Evolutionary conservation across 2,797 vertebrate species (phyloP), one percentile per base, ranked within the genome.

Genomic region (Cygnus olor): DNA sequence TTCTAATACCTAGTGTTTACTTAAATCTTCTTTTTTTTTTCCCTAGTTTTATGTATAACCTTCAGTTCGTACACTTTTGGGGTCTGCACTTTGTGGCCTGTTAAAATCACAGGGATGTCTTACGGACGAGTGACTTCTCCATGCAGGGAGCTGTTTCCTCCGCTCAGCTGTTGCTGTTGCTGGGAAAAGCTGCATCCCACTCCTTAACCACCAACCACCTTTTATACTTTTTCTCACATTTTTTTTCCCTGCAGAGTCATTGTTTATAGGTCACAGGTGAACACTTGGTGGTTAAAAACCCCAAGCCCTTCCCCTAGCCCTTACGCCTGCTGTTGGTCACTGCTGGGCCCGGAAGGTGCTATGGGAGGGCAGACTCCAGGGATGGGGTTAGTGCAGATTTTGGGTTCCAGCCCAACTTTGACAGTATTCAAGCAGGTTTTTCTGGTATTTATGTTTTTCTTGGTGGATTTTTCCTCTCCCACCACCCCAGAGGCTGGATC

Each of bases 1-100:
- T 7, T 5, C 7, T 45, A 20, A 78, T 5, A 64, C 6, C 34
- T 0, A 28, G 4, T 1, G 21, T 6, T 10, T 5, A 11, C 6
- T 71, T 49, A 60, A 80, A 69, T n/a, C 7, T 22, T 20, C 8
- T 81, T 77, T 40, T 25, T 40, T 25, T 81, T 76, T 40, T 1
- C 38, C 42, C 3, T 51, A 34, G 4, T 53, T 66, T 85, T 10
- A 42, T 4, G 22, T 27, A 22, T n/a, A 42, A 44, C 19, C 10
- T 70, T 51, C 40, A 27, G 27, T 18, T 64, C 51, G 5, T 25
- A 11, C 5, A 3, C 5, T 20, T 22, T 40, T 10, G 15, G 53
- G 15, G 54, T 88, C 77, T 88, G 14, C 15, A 27, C 17, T 85
- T 85, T 83, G 58, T 70, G 40, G 3, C 40, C 14, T 63, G 42